phyloP scores from a whole-genome alignment of 2,888 invertebrate species.

The Cerastoderma edule region DNA sequence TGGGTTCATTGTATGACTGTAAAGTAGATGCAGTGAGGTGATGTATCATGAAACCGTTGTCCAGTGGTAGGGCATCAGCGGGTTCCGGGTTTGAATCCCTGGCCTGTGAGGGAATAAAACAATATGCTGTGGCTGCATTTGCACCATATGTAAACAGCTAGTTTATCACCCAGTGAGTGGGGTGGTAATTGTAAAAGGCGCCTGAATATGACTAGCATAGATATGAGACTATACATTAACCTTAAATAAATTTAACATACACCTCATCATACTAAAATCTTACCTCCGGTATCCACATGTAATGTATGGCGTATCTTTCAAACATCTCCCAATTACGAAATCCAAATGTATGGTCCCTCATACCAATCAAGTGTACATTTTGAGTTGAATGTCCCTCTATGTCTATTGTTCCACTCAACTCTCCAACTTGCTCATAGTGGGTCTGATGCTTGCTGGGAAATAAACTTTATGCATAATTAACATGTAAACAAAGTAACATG shows the following conservation, averaged over 20 bases:
- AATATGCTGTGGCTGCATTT: no score
- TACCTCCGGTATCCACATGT: constrained; percentile 76
- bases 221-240: neutral
- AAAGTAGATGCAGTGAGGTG: neutral
- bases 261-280: neutral
- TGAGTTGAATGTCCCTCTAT: constrained; percentile 74
- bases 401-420: constrained; percentile 71
- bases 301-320: constrained; percentile 78
- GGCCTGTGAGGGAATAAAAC: neutral
- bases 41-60: neutral
- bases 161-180: no score
- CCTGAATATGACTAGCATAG: no score
- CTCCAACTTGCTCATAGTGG: constrained; percentile 82
- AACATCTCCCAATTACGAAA: constrained; percentile 77
- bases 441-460: constrained; percentile 76
- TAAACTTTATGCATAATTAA: no score
- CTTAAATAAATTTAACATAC: neutral
- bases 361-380: constrained; percentile 66
- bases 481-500: no score
- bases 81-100: neutral
- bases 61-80: no score
- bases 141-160: no score
- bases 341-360: constrained; percentile 80
- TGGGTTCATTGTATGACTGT: neutral
- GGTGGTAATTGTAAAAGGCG: no score